Percentiles rank a stretch among this genome's conserved stretches.
Conservation (phyloP, 2,113 vertebrate genomes). For the Halcyon malimbica region DNA sequence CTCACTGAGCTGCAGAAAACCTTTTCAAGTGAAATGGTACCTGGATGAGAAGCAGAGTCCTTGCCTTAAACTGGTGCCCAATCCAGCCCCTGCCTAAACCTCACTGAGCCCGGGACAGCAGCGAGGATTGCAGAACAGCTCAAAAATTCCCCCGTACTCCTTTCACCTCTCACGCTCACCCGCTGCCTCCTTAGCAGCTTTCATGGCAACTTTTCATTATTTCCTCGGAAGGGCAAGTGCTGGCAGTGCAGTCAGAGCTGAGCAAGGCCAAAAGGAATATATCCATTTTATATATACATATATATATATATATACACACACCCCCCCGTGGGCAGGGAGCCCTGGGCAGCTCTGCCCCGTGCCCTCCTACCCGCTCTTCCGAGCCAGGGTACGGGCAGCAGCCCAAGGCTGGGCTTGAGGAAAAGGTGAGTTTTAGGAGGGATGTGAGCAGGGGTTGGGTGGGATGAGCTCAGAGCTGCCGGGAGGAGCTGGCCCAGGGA, state of each 20-base stretch:
- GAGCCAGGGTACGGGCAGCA: background rate
- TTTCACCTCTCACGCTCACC: background rate
- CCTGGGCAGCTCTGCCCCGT: background rate
- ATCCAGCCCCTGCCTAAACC: background rate
- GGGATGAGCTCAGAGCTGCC: background rate
- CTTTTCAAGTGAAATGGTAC: background rate
- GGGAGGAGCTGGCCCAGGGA: background rate
- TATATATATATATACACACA: background rate
- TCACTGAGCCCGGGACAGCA: background rate
- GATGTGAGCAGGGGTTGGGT: fast-evolving
- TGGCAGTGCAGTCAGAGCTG: background rate
- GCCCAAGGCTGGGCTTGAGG: background rate
- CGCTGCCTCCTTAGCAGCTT: background rate
- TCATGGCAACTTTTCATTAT: background rate
- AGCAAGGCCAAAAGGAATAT: background rate
- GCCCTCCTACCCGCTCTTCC: background rate
- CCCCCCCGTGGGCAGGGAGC: fast-evolving
- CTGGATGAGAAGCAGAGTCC: background rate
- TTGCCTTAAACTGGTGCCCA: background rate
- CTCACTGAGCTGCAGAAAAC: background rate
- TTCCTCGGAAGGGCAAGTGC: background rate
- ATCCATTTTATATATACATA: background rate
- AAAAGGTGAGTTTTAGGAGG: background rate
- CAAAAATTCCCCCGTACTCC: background rate
- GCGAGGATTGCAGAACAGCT: fast-evolving